Percentiles rank a stretch among this genome's conserved stretches.
Evolutionary conservation across 2,888 invertebrate genomes (phyloP).

Genomic region (Platerodrilus igneus): DNA sequence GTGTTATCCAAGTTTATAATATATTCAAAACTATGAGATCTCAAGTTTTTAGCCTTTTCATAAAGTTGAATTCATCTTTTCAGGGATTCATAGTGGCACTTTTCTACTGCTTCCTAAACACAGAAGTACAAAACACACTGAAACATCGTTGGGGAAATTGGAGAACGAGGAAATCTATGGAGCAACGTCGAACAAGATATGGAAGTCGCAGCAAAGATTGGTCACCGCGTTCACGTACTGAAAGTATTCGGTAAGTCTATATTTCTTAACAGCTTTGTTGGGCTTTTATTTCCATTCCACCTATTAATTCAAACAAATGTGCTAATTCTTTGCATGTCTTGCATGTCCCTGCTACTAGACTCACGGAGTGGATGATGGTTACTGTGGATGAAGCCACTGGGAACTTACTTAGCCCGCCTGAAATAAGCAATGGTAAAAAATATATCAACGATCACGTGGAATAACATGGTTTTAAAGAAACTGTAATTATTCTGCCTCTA

Average conservation of each 20-base stretch:
- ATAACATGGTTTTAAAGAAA: no score
- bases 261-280: no score
- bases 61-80: no score
- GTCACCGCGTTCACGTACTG: slow-evolving; percentile 74
- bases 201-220: slow-evolving; percentile 76
- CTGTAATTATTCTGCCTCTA: no score
- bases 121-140: slow-evolving; percentile 81
- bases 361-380: slow-evolving; percentile 42
- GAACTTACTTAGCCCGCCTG: background rate
- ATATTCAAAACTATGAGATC: no score
- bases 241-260: slow-evolving; percentile 77
- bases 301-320: slow-evolving; percentile 15
- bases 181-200: slow-evolving; percentile 57
- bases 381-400: slow-evolving; percentile 31
- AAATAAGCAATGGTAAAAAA: slow-evolving; percentile 4
- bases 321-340: slow-evolving; percentile 21
- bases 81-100: slow-evolving; percentile 87
- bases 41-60: no score
- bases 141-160: slow-evolving; percentile 76
- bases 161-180: slow-evolving; percentile 63
- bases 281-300: slow-evolving; percentile 8
- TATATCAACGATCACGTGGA: no score
- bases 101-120: slow-evolving; percentile 90
- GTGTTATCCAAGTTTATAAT: no score
- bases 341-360: slow-evolving; percentile 39